Conservation (phyloP, 2,888 invertebrate species). For the Tiliacea aurago region DNA sequence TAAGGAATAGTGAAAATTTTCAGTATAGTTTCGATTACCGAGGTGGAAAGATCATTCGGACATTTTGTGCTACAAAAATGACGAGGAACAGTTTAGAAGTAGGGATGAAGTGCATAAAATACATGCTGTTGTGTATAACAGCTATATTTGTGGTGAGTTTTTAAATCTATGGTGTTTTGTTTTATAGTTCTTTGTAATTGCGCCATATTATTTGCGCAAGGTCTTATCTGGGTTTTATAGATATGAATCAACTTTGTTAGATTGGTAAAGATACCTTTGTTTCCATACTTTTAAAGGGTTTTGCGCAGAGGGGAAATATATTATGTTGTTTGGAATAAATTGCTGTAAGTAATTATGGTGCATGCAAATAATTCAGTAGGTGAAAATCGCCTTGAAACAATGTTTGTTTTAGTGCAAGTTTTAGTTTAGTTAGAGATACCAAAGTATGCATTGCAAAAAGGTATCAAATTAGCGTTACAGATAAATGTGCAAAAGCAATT, state of each 20-base stretch:
- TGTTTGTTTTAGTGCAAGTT: background rate
- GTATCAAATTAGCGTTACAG: background rate
- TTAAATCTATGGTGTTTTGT: slow-evolving; percentile 19
- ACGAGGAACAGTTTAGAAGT: slow-evolving; percentile 87
- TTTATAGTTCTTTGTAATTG: slow-evolving; percentile 27
- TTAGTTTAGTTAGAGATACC: background rate
- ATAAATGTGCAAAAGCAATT: background rate
- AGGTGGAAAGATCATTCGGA: slow-evolving; percentile 40
- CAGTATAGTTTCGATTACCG: slow-evolving; percentile 48
- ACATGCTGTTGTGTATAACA: slow-evolving; percentile 94
- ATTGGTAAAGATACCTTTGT: slow-evolving; percentile 33
- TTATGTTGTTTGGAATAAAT: background rate
- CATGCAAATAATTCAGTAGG: background rate
- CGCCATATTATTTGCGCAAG: slow-evolving; percentile 63
- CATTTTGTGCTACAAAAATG: slow-evolving; percentile 75
- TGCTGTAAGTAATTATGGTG: slow-evolving; percentile 8
- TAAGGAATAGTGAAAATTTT: slow-evolving; percentile 54
- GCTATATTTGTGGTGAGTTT: slow-evolving; percentile 94
- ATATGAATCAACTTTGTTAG: slow-evolving; percentile 32
- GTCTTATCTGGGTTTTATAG: slow-evolving; percentile 57
- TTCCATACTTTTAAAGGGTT: slow-evolving; percentile 8
- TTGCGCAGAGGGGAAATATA: background rate
- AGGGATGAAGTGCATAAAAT: slow-evolving; percentile 94
- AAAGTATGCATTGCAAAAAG: background rate
- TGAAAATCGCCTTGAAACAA: background rate